Evolutionary conservation across 2,113 vertebrate species (phyloP).

Genomic region (Embiotoca jacksoni): DNA sequence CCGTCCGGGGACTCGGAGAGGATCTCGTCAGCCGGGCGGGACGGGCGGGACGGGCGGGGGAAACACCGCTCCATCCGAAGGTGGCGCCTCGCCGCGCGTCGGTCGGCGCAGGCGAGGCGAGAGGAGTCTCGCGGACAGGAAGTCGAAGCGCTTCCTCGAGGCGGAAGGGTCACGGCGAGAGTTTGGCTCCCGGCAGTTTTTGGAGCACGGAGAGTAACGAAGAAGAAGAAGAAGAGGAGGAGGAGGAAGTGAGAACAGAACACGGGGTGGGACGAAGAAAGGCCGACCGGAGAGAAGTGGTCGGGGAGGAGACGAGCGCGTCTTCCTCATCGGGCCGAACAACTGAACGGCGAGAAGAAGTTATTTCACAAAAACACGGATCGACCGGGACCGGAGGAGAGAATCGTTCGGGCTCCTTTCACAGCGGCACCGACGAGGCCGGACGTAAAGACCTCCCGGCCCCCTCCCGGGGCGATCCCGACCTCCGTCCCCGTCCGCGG

Average conservation of each 20-base stretch:
- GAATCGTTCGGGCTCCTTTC: neutral
- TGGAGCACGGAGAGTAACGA: too few species aligned
- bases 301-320: slow-evolving; percentile 15
- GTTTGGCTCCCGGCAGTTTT: neutral
- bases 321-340: slow-evolving; percentile 14
- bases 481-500: neutral
- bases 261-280: neutral
- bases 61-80: too few species aligned
- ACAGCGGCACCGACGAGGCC: neutral
- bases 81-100: too few species aligned
- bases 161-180: slow-evolving; percentile 1
- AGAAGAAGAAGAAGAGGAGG: too few species aligned
- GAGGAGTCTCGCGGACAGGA: slow-evolving; percentile 22
- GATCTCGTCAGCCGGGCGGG: slow-evolving; percentile 50
- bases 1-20: slow-evolving; percentile 47
- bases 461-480: neutral
- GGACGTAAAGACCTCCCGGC: neutral
- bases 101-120: slow-evolving; percentile 14
- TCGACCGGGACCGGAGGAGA: neutral
- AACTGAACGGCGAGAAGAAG: neutral
- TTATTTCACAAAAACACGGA: neutral
- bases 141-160: neutral
- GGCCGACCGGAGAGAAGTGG: neutral
- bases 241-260: neutral
- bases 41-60: too few species aligned